Evolutionary conservation across 2,888 invertebrate genomes (phyloP).

Genomic region (Ryuthela nishihirai): DNA sequence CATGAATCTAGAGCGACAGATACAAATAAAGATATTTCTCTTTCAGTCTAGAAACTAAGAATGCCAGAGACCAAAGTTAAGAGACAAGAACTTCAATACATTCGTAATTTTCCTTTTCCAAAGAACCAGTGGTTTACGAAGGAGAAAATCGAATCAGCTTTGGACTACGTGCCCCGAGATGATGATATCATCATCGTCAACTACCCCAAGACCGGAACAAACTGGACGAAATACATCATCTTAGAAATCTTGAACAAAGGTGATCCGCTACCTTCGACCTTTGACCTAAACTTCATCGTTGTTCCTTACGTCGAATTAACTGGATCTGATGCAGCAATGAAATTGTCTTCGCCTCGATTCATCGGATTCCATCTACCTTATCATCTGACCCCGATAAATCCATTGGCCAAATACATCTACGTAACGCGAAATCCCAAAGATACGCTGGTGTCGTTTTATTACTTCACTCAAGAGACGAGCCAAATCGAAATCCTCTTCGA

Average conservation of each 20-base stretch:
- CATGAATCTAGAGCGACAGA: too few species aligned
- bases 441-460: constrained; percentile 51
- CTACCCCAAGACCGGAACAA: constrained; percentile 36
- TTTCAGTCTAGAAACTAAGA: too few species aligned
- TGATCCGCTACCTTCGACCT: constrained; percentile 42
- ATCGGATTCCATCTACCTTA: constrained; percentile 15
- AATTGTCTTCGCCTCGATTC: constrained; percentile 3
- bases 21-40: too few species aligned
- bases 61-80: too few species aligned
- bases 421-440: constrained; percentile 54
- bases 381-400: constrained; percentile 14
- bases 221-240: constrained; percentile 34
- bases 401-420: constrained; percentile 49
- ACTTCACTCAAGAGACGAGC: constrained; percentile 42
- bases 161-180: constrained; percentile 11
- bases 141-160: not conserved
- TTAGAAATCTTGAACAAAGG: constrained; percentile 23
- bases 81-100: too few species aligned
- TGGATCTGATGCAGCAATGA: constrained; percentile 5
- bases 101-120: too few species aligned
- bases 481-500: constrained; percentile 40
- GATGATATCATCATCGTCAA: constrained; percentile 31
- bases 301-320: constrained; percentile 25
- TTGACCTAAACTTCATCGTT: constrained; percentile 33
- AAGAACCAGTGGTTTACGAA: too few species aligned